Conservation (phyloP, 2,113 vertebrate species). For the Tragelaphus buxtoni region DNA sequence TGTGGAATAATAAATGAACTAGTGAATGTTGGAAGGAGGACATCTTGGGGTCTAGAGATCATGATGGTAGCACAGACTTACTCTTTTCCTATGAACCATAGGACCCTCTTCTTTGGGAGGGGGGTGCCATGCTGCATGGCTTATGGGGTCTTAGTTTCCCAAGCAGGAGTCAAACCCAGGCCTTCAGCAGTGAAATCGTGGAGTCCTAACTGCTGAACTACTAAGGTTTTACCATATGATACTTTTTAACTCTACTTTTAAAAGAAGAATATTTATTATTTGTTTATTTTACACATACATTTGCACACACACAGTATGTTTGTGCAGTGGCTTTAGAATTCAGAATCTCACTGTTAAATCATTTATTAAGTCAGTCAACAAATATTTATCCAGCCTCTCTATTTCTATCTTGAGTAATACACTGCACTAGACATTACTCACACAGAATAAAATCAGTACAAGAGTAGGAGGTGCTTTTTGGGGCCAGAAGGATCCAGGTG, state of each 20-base stretch:
- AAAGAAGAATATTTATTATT: not conserved
- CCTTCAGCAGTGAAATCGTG: not conserved
- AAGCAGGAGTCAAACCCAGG: not conserved
- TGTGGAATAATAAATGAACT: not conserved
- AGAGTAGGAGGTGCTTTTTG: not conserved
- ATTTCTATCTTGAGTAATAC: not conserved
- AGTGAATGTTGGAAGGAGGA: not conserved
- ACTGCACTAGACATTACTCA: not conserved
- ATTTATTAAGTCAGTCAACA: not conserved
- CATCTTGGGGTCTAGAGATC: not conserved
- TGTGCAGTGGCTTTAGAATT: not conserved
- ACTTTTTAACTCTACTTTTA: not conserved
- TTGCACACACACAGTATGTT: not conserved
- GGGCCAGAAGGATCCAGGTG: not conserved
- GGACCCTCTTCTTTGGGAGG: not conserved
- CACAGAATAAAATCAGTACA: not conserved
- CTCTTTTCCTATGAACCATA: not conserved
- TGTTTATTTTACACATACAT: not conserved
- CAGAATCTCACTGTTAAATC: not conserved
- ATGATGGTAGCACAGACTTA: not conserved
- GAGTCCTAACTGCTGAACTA: not conserved
- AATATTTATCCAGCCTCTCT: not conserved
- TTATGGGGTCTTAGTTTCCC: not conserved
- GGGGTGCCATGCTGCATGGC: not conserved
- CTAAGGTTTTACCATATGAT: not conserved